A percentile compares a stretch with the other conserved stretches of the same genome.
Conservation (phyloP, 2,113 vertebrate genomes). For the Murina feae region DNA sequence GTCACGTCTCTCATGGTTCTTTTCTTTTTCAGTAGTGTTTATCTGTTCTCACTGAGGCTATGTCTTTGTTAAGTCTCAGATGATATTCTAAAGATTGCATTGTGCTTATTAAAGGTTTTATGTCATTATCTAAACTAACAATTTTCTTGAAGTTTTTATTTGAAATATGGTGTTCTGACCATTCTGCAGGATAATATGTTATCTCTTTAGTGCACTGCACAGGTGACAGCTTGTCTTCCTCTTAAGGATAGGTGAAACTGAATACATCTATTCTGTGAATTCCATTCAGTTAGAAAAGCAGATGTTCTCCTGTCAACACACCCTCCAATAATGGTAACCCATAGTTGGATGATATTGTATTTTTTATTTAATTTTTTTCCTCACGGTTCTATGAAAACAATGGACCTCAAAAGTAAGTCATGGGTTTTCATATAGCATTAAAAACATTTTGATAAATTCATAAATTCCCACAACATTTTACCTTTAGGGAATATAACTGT, state of each 20-base stretch:
- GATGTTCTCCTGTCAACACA: neutral
- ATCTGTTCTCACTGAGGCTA: neutral
- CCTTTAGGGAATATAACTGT: neutral
- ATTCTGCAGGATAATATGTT: neutral
- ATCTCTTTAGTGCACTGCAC: neutral
- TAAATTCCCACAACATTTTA: neutral
- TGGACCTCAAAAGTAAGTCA: neutral
- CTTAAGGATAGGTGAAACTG: neutral
- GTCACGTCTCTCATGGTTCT: neutral
- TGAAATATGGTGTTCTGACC: neutral
- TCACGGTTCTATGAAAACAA: neutral
- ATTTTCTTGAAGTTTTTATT: constrained; percentile 19
- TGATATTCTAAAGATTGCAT: neutral
- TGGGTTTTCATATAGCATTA: neutral
- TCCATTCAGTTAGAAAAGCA: neutral
- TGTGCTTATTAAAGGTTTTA: neutral
- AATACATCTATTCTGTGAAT: neutral
- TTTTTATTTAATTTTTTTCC: neutral
- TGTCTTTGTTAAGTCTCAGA: constrained; percentile 19
- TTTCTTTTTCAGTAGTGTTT: constrained; percentile 25
- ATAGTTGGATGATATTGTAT: neutral
- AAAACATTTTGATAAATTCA: neutral
- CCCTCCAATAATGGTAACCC: neutral
- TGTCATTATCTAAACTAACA: neutral
- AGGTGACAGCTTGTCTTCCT: neutral